Percentiles rank a stretch among this genome's conserved stretches.
phyloP scores from a whole-genome alignment of 2,113 vertebrate genomes.

The Microtus montanus region DNA sequence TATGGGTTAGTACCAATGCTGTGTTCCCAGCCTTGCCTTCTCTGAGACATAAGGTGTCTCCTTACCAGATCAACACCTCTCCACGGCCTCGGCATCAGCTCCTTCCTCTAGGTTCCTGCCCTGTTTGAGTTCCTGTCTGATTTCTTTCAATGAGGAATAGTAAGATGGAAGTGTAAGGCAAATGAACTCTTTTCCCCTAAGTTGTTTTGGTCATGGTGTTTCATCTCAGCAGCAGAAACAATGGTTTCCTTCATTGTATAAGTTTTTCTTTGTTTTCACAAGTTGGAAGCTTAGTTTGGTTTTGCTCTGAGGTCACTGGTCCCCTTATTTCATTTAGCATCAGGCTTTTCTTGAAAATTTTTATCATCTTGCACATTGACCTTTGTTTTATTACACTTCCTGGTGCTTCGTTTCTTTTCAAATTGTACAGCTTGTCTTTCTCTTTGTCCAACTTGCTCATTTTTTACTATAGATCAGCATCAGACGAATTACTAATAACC shows the following conservation, averaged over 20 bases:
- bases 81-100: too few species aligned
- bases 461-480: background rate
- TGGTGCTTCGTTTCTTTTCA: background rate
- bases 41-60: too few species aligned
- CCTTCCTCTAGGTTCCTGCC: background rate
- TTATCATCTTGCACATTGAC: background rate
- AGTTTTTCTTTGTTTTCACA: background rate
- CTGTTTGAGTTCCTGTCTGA: background rate
- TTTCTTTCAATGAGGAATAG: background rate
- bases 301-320: background rate
- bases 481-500: background rate
- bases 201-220: background rate
- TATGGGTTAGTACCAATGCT: too few species aligned
- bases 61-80: too few species aligned
- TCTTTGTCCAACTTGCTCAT: background rate
- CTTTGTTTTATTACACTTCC: background rate
- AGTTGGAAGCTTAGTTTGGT: background rate
- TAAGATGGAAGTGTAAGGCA: background rate
- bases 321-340: background rate
- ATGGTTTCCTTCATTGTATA: background rate
- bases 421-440: background rate
- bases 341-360: background rate
- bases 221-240: background rate
- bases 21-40: too few species aligned
- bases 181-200: background rate